These are phyloP conservation scores for Osmerus eperlanus DNA, from an alignment of 2,113 vertebrate species.

Conservation along the genomic window DNA sequence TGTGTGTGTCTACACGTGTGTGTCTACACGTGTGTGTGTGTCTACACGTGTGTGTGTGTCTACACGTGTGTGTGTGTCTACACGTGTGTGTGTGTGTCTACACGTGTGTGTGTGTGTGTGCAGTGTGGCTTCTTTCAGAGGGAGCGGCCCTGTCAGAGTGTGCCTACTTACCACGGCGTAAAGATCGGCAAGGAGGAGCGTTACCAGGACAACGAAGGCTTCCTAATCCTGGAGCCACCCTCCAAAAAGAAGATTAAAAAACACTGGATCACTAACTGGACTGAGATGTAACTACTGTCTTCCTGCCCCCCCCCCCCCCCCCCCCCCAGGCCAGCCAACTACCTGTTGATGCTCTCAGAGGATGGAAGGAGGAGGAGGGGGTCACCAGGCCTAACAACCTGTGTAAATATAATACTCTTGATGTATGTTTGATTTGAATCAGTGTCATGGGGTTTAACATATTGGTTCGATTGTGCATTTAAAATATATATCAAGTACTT, in stretches of 20 bases:
- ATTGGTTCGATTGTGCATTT: no score
- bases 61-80: background rate
- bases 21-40: background rate
- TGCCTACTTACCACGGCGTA: slow-evolving; percentile 80
- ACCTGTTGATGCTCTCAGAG: background rate
- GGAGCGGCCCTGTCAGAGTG: slow-evolving; percentile 68
- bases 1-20: background rate
- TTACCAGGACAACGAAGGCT: slow-evolving; percentile 62
- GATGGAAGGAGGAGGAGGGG: no score
- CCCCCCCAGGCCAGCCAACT: background rate
- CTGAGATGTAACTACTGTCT: slow-evolving; percentile 46
- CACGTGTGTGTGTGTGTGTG: slow-evolving; percentile 12
- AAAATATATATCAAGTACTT: no score
- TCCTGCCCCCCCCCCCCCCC: background rate
- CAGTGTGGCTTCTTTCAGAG: slow-evolving; percentile 84
- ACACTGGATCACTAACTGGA: slow-evolving; percentile 85
- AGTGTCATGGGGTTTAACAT: no score
- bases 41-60: background rate
- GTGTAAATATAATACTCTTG: no score
- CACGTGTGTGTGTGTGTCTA: background rate
- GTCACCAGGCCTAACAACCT: no score
- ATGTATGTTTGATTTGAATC: no score
- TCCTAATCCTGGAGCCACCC: slow-evolving; percentile 57
- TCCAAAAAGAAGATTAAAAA: slow-evolving; percentile 57
- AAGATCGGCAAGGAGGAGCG: slow-evolving; percentile 77